Conservation (phyloP, 2,113 vertebrate species). For the Cavia porcellus region DNA sequence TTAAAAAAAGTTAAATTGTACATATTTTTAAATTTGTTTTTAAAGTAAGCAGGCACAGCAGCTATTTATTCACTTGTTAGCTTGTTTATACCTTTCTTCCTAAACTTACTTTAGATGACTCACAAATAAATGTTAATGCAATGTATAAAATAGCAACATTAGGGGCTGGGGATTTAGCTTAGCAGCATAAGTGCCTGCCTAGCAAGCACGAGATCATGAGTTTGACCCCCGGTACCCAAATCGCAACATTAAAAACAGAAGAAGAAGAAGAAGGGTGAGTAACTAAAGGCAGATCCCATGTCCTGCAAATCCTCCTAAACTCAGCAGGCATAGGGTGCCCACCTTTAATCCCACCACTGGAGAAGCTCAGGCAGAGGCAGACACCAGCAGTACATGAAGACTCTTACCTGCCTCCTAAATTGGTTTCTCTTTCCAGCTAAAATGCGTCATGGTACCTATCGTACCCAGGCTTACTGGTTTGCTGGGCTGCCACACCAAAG, state of each 20-base stretch:
- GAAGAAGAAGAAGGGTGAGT: background rate
- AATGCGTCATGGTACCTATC: background rate
- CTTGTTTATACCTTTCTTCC: background rate
- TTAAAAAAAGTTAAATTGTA: background rate
- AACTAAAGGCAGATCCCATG: background rate
- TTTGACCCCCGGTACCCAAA: background rate
- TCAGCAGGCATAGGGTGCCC: background rate
- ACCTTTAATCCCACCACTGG: background rate
- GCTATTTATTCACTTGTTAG: background rate
- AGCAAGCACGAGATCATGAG: too few species aligned
- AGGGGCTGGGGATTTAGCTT: too few species aligned
- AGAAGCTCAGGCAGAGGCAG: background rate
- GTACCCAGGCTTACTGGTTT: background rate
- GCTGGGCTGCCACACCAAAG: background rate
- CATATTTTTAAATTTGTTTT: background rate
- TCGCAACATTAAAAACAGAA: background rate
- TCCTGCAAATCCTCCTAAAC: background rate
- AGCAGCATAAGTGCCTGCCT: too few species aligned
- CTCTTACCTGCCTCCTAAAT: background rate
- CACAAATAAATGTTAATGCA: background rate
- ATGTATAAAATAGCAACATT: background rate
- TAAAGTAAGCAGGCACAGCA: background rate
- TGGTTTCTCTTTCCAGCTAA: background rate
- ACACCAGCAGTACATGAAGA: too few species aligned
- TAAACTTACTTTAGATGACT: background rate